Base-by-base conservation (phyloP, 1,140 invertebrate species). In the Philopotamus ludificatus region DNA sequence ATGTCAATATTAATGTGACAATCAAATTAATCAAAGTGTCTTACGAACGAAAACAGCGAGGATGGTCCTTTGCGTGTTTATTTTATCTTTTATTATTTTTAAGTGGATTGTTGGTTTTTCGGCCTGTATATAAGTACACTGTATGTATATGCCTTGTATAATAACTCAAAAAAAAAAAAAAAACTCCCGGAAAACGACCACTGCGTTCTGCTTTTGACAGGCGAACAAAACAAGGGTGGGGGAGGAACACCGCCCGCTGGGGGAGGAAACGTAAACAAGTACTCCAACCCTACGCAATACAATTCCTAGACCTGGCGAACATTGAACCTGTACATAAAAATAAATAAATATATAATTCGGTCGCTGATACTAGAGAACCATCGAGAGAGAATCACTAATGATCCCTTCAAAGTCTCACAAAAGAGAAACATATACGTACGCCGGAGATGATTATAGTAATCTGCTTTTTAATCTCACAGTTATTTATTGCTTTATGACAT, bases 131-230 rank as follows among this genome's bases (percentile, higher is more conserved):
- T 66, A n/a, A n/a, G n/a, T n/a, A n/a, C n/a, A n/a, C n/a, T n/a
- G 4, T 34, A 34, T 34, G 12, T 34, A 57, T 66, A 49, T 54
- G 41, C 50, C 39, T 59, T 61, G 65, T 70, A 63, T 70, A 70
- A 70, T 70, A 70, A 70, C 65, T 70, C 68, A 70, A 70, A 70
- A n/a, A n/a, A n/a, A n/a, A n/a, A n/a, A n/a, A n/a, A n/a, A n/a
- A 67, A 70, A 66, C 49, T 64, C 62, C 64, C 65, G 65, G 65
- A 67, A 70, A 70, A 67, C 68, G 65, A 67, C 54, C 65, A 61
- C 65, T 61, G 68, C 65, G 64, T 67, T 70, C 68, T 70, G 68
- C 41, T 66, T 64, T 62, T 70, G 68, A 70, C 68, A 70, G 68
- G 60, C 63, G 53, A 67, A 70, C 68, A 70, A 70, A 70, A 70